phyloP scores from a whole-genome alignment of 2,888 invertebrate genomes.

The Pseudococcus longispinus region DNA sequence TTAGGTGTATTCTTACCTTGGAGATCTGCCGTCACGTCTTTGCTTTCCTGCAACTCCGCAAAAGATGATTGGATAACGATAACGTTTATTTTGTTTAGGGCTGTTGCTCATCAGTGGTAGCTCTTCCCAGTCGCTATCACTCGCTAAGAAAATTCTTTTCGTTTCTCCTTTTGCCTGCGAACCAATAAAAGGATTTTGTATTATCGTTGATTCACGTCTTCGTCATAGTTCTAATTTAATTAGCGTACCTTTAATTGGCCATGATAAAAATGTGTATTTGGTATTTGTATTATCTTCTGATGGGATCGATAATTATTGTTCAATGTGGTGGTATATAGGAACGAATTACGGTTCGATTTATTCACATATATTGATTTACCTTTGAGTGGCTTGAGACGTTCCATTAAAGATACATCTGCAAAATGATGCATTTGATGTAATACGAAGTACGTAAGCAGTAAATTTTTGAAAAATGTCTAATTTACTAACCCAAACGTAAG shows the following conservation, averaged over 20 bases:
- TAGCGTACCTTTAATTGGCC: conserved; percentile 67
- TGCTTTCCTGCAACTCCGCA: conserved; percentile 69
- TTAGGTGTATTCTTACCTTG: conserved; percentile 63
- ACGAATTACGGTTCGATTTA: not conserved
- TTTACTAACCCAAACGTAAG: conserved; percentile 63
- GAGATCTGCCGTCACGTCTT: conserved; percentile 65
- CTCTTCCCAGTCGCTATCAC: conserved; percentile 62
- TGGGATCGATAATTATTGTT: conserved; percentile 79
- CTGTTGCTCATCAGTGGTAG: no score
- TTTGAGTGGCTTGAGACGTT: conserved; percentile 69
- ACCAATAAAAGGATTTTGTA: not conserved
- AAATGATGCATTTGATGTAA: no score
- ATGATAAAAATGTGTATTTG: conserved; percentile 77
- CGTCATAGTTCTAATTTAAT: not conserved
- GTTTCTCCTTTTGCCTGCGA: not conserved
- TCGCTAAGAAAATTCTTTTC: not conserved
- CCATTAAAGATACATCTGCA: conserved; percentile 72
- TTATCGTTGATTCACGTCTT: not conserved
- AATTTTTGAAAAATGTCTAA: not conserved
- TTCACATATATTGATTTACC: conserved; percentile 64
- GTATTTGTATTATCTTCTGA: conserved; percentile 70
- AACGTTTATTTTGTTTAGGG: conserved; percentile 62
- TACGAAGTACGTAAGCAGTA: no score
- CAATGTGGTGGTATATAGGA: conserved; percentile 71
- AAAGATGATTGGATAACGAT: conserved; percentile 69